Percentiles rank a stretch among this genome's conserved stretches.
Evolutionary conservation across 2,113 vertebrate genomes (phyloP).

Genomic region (Rallus limicola): DNA sequence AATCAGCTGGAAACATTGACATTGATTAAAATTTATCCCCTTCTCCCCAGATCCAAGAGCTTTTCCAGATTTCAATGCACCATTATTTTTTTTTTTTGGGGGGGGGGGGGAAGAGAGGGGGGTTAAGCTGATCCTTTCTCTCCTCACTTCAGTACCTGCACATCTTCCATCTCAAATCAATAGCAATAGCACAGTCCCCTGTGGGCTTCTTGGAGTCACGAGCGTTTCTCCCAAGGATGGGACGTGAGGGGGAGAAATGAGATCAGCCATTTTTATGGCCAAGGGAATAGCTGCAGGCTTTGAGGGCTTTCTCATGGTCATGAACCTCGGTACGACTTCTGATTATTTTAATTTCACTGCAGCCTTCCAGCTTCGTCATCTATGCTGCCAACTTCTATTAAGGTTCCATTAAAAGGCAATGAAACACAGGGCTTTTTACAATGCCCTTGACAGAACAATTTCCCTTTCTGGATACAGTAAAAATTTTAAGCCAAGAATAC

Average conservation of each 20-base stretch:
- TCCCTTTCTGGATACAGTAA: conserved; percentile 42
- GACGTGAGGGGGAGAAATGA: background rate
- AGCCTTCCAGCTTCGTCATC: conserved; percentile 54
- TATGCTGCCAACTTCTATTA: conserved; percentile 52
- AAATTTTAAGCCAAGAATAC: conserved; percentile 3
- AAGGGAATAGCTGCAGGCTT: background rate
- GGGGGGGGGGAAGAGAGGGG: too few relatives aligned
- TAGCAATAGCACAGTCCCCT: background rate
- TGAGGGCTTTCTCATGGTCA: conserved; percentile 33
- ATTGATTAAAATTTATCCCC: conserved; percentile 27
- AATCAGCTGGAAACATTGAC: background rate
- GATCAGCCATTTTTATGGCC: conserved; percentile 32
- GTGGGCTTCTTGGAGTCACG: background rate
- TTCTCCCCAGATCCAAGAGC: background rate
- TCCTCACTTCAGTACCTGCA: background rate
- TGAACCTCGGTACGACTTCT: conserved; percentile 41
- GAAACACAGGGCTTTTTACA: conserved; percentile 57
- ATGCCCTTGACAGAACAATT: conserved; percentile 49
- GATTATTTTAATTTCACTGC: conserved; percentile 61
- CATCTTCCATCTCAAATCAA: conserved; percentile 16
- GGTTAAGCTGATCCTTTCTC: background rate
- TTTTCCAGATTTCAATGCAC: background rate
- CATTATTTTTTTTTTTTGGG: background rate
- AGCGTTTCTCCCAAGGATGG: background rate
- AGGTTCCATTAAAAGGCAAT: conserved; percentile 63